Evolutionary conservation across 2,113 vertebrate species (phyloP).

Genomic region (Lycocorax pyrrhopterus): DNA sequence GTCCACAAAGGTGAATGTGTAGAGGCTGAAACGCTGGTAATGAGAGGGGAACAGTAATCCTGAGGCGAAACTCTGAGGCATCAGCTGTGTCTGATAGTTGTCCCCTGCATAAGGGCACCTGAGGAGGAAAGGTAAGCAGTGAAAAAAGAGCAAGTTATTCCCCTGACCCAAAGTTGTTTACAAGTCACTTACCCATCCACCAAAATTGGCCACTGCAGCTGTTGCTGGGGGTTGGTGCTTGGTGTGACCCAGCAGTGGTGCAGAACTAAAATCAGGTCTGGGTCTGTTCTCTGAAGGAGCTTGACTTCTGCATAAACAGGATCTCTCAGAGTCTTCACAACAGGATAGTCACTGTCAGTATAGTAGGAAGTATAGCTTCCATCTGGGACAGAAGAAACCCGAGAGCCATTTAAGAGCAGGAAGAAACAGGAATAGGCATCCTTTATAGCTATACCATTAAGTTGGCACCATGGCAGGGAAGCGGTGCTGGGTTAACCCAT

Average conservation of each 20-base stretch:
- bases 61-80: neutral
- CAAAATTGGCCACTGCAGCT: slow-evolving; percentile 73
- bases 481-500: neutral
- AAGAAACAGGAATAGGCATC: neutral
- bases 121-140: neutral
- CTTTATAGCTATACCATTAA: neutral
- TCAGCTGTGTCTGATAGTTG: slow-evolving; percentile 56
- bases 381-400: slow-evolving; percentile 42
- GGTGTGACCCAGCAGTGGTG: slow-evolving; percentile 78
- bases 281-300: slow-evolving; percentile 65
- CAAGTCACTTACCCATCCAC: slow-evolving; percentile 50
- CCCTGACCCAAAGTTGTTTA: neutral
- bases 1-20: slow-evolving; percentile 68
- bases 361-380: slow-evolving; percentile 67
- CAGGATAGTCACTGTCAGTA: slow-evolving; percentile 33
- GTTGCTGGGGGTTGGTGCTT: slow-evolving; percentile 19
- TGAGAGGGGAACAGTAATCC: slow-evolving; percentile 54
- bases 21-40: slow-evolving; percentile 67
- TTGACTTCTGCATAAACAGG: slow-evolving; percentile 75
- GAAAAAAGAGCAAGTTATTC: neutral
- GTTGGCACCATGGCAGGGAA: neutral
- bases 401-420: neutral
- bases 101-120: slow-evolving; percentile 74
- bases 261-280: slow-evolving; percentile 62
- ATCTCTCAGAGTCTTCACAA: slow-evolving; percentile 66